Evolutionary conservation across 2,888 invertebrate genomes (phyloP), one percentile per base, ranked within the genome.

Genomic region (Cosmorhoe ocellata): DNA sequence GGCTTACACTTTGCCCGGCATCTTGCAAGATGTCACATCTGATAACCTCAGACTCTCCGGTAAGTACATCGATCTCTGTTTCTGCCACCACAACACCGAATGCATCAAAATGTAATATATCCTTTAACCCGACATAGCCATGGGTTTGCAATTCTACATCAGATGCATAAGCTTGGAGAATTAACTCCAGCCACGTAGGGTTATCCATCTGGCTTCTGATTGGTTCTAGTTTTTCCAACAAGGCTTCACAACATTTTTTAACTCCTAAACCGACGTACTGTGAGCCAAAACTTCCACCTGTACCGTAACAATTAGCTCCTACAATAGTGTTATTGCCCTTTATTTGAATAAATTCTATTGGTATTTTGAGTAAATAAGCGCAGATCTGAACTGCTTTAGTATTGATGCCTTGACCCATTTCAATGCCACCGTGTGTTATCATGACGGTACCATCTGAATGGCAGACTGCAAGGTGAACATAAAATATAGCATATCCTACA

Each of bases 401-500:
- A 56, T 95, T 81, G 31, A 95, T 87, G 0, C 95, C 95, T 84
- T 95, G 95, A 0, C 95, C 95, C 72, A 92, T 89, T 79, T 94
- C 94, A 24, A 93, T 79, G 1, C 93, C 93, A 18, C 91, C 92
- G 58, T 94, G 93, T 1, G 90, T 76, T n/a, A 95, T 84, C 1
- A 92, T 83, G 0, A 95, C 93, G 2, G 91, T 90, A 0, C 71
- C 69, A 65, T 95, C 91, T 1, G 91, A 88, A 7, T 93, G 89
- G 66, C 91, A 95, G 45, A 95, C 90, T 1, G 93, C 89, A 7
- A 95, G 79, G 42, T 90, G 78, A 0, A 91, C 84, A 52, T 91
- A 91, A 32, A 71, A 81, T 33, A 85, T 73, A 12, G 63, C 58
- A n/a, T 51, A 18, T n/a, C 59, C 59, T 1, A 61, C 58, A 9